Evolutionary conservation across 2,113 vertebrate species (phyloP), one percentile per base, ranked within the genome.

Genomic region (Engystomops pustulosus): DNA sequence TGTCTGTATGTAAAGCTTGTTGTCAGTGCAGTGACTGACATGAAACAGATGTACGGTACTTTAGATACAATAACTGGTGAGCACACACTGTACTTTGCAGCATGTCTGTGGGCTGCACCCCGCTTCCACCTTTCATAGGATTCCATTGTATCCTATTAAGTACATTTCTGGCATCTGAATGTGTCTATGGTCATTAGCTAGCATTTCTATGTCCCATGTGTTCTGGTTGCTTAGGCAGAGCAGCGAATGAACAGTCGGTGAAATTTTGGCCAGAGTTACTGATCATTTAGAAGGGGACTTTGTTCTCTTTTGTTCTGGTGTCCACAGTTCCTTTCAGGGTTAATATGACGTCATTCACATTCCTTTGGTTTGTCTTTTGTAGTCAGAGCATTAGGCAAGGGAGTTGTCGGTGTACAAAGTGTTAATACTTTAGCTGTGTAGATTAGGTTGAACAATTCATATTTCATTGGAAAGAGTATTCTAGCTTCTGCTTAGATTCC

Each of bases 401-500:
- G 8, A 55, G 14, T 30, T 36, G 18, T 53, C 10, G 25, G 10
- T 38, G 34, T 58, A 58, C 32, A 38, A 55, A 25, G 49, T 58
- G 74, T 77, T 77, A 77, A 77, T 53, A n/a, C 7, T 38, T 77
- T 32, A 76, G 6, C 17, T 38, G 10, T 11, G 10, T 4, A 55
- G 55, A 27, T 51, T 2, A 30, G 44, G 23, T 8, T 18, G 44
- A 4, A 36, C n/a, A 15, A 6, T 20, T 12, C 36, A 32, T 38
- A 53, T 76, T 55, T 36, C 18, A 53, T 58, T 2, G 14, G 17
- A 58, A 72, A 55, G 49, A 49, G 38, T 38, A 58, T 77, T 58
- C 30, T 23, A 11, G 32, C 17, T 38, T 58, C 53, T 30, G n/a
- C 47, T 75, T 75, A 53, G 72, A 53, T 75, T 75, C 34, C 17